phyloP scores from a whole-genome alignment of 1,140 invertebrate genomes.

The Macrocentrus cingulum region DNA sequence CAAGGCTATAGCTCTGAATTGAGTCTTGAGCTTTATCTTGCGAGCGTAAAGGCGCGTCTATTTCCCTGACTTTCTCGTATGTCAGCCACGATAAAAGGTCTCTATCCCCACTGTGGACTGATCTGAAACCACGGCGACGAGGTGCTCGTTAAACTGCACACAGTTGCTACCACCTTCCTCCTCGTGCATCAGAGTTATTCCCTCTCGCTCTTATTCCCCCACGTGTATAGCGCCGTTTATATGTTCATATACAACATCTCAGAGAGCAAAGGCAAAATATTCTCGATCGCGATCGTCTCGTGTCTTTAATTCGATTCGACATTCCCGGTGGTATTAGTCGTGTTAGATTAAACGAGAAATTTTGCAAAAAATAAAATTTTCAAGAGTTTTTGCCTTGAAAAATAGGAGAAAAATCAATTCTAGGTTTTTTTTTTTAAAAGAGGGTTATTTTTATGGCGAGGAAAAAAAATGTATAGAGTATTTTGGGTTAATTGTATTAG shows the following conservation, averaged over 20 bases:
- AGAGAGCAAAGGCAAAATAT: no score
- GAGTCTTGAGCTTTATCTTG: conserved; percentile 9
- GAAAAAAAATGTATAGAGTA: neutral
- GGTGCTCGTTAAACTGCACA: conserved; percentile 8
- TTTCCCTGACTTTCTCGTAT: conserved; percentile 15
- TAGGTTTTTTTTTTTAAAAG: no score
- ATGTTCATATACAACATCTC: neutral
- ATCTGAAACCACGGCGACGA: no score
- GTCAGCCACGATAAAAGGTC: conserved; percentile 7
- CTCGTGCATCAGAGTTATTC: no score
- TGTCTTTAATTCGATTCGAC: no score
- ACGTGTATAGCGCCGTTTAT: neutral
- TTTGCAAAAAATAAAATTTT: no score
- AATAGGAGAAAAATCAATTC: no score
- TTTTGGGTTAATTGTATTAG: neutral
- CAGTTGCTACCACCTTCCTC: conserved; percentile 10
- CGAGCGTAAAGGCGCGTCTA: neutral
- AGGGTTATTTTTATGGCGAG: neutral
- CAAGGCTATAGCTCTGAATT: conserved; percentile 4
- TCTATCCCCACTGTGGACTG: no score
- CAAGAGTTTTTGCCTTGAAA: no score
- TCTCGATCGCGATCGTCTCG: no score
- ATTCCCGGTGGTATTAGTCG: no score
- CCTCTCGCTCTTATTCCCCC: neutral
- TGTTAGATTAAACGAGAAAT: no score